Evolutionary conservation across 2,888 invertebrate genomes (phyloP), one percentile per base, ranked within the genome.

Genomic region (Mystacides longicornis): DNA sequence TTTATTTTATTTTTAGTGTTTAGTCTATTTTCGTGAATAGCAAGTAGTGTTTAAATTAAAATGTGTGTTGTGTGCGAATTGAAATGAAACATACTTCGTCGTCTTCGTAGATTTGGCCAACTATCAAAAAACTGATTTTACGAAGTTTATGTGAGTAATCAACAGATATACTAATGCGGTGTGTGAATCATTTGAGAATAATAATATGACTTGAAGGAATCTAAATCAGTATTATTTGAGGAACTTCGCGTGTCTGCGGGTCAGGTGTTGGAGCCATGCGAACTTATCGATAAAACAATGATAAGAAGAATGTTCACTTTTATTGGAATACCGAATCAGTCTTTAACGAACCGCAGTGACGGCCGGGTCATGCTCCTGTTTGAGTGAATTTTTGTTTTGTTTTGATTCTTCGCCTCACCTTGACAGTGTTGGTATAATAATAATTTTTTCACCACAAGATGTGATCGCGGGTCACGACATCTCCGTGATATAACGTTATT

Each of bases 221-320:
- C 4, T 37, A 37, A 3, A 37, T 14, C n/a, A n/a, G n/a, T n/a
- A n/a, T n/a, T n/a, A n/a, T n/a, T n/a, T 3, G 37, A 37, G 16
- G 16, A 14, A 48, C 27, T 49, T 57, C 51, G 54, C 51, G 54
- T 54, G 57, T 46, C 43, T 27, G 22, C 51, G 23, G 45, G 21
- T 50, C 50, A 7, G 5, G 11, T 27, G 5, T 11, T 27, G 11
- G 16, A 37, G 37, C 16, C 43, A 19, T 31, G 51, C 37, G 18
- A 20, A 47, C 23, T 20, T 58, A 59, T 59, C 59, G 59, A 59
- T 54, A 53, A 56, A 59, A 59, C 59, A 54, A 56, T 54, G 59
- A 59, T 59, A 59, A 56, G 54, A 54, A 43, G 19, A 50, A n/a
- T n/a, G 5, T 27, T n/a, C n/a, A n/a, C 4, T 11, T 19, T 23